Evolutionary conservation across 2,888 invertebrate genomes (phyloP).

Genomic region (Harmothoe impar): DNA sequence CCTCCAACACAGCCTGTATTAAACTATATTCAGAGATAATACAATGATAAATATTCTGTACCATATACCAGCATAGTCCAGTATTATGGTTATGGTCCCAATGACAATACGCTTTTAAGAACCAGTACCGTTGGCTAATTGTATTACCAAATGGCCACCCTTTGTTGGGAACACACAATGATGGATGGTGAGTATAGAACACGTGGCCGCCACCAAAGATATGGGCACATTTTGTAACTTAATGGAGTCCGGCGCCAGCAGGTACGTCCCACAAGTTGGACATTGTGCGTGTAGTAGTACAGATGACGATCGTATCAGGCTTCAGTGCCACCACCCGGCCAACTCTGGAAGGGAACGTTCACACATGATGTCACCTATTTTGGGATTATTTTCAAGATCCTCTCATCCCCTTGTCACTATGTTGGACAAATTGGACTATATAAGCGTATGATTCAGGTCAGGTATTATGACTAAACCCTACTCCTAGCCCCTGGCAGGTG

Average conservation of each 20-base stretch:
- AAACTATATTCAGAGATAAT: too few relatives aligned
- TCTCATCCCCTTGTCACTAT: too few relatives aligned
- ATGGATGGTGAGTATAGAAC: neutral
- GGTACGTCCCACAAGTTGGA: neutral
- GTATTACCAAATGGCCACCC: neutral
- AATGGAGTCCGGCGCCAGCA: conserved; percentile 39
- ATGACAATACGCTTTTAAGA: conserved; percentile 14
- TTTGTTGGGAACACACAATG: neutral
- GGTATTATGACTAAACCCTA: too few relatives aligned
- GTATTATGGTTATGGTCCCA: neutral
- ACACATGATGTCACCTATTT: too few relatives aligned
- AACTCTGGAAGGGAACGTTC: too few relatives aligned
- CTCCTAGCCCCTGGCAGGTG: too few relatives aligned
- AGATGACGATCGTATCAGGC: neutral
- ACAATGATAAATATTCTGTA: neutral
- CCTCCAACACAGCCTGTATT: neutral
- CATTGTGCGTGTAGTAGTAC: conserved; percentile 22
- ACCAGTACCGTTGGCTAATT: conserved; percentile 4
- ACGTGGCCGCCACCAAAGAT: neutral
- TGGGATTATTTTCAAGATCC: too few relatives aligned
- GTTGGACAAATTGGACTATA: too few relatives aligned
- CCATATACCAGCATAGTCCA: conserved; percentile 5
- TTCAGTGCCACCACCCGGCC: neutral
- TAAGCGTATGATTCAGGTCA: too few relatives aligned
- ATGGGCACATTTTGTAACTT: conserved; percentile 31